These are phyloP conservation scores for Pristionchus mayeri DNA, from an alignment of 2,888 invertebrate genomes.

Conservation along the genomic window DNA sequence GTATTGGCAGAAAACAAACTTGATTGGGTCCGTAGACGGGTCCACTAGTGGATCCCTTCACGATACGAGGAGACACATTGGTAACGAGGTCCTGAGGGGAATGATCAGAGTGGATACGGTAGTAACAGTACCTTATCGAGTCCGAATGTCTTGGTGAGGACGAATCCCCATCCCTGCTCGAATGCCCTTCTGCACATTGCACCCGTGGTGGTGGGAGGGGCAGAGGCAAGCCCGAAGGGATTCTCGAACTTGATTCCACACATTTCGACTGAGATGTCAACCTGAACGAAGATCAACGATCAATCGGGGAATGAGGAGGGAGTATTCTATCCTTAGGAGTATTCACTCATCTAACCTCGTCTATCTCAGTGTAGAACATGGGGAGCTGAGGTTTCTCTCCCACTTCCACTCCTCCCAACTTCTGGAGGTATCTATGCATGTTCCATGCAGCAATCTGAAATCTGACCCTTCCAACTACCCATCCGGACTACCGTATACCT, in stretches of 20 bases:
- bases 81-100: slow-evolving; percentile 88
- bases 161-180: slow-evolving; percentile 96
- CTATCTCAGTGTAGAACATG: slow-evolving; percentile 92
- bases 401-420: slow-evolving; percentile 80
- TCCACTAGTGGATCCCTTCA: slow-evolving; percentile 92
- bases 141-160: slow-evolving; percentile 96
- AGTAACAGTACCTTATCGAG: slow-evolving; percentile 86
- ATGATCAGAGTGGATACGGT: neutral
- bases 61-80: slow-evolving; percentile 96
- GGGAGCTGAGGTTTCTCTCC: slow-evolving; percentile 86
- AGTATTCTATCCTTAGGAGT: too few species aligned
- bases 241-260: slow-evolving; percentile 95
- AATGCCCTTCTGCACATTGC: slow-evolving; percentile 84
- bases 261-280: slow-evolving; percentile 92
- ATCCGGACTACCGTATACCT: slow-evolving; percentile 80
- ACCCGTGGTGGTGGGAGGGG: slow-evolving; percentile 93
- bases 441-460: slow-evolving; percentile 76
- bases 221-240: slow-evolving; percentile 96
- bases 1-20: neutral
- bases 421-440: slow-evolving; percentile 93
- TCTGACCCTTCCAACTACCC: neutral
- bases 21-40: slow-evolving; percentile 88
- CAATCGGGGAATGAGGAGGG: too few species aligned
- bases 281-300: slow-evolving; percentile 76
- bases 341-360: slow-evolving; percentile 79